Conservation (phyloP, 2,888 invertebrate genomes). For the Lomographa bimaculata region DNA sequence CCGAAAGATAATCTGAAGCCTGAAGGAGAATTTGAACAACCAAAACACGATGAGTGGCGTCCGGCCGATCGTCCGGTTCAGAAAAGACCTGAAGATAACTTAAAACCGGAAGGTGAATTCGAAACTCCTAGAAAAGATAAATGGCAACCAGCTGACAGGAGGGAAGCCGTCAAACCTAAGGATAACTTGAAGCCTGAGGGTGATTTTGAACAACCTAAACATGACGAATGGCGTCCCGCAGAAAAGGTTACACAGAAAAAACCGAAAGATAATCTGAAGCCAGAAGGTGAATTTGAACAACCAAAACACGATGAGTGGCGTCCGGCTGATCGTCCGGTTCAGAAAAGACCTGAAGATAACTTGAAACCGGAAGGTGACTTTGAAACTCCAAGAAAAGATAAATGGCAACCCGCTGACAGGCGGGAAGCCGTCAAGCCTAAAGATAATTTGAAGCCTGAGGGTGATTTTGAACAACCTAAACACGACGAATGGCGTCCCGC, state of each 20-base stretch:
- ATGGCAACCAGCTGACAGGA: conserved; percentile 48
- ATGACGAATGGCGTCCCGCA: conserved; percentile 61
- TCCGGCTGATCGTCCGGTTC: conserved; percentile 35
- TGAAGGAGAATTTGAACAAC: conserved; percentile 63
- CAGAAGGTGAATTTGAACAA: conserved; percentile 80
- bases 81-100: conserved; percentile 74
- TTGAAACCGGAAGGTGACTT: conserved; percentile 68
- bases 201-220: conserved; percentile 66
- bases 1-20: conserved; percentile 43
- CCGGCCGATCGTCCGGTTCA: conserved; percentile 45
- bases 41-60: conserved; percentile 50
- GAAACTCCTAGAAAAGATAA: conserved; percentile 47
- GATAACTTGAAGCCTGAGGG: conserved; percentile 83
- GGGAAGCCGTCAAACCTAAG: conserved; percentile 37
- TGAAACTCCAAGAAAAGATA: conserved; percentile 40
- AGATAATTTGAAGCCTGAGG: conserved; percentile 72
- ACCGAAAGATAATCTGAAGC: conserved; percentile 81
- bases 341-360: conserved; percentile 6
- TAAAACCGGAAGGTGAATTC: conserved; percentile 82
- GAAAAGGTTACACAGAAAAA: conserved; percentile 60
- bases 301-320: conserved; percentile 48
- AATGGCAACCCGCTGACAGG: conserved; percentile 59
- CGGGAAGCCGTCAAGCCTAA: conserved; percentile 36
- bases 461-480: conserved; percentile 6
- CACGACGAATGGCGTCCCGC: conserved; percentile 8